These are phyloP conservation scores for Limosa lapponica DNA, from an alignment of 2,797 vertebrate genomes.

Conservation along the genomic window DNA sequence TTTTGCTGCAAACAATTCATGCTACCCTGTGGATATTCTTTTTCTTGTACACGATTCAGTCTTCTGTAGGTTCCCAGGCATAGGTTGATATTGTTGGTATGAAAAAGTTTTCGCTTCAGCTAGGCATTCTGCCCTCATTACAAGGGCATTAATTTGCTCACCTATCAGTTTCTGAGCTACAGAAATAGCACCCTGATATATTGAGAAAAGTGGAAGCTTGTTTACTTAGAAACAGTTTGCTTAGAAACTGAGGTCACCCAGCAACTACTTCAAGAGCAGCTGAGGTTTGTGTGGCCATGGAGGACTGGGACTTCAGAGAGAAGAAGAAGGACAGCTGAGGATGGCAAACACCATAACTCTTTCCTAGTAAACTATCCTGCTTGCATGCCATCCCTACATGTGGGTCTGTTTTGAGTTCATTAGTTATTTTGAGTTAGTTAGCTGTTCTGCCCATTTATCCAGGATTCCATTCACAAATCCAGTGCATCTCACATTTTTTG, in stretches of 20 bases:
- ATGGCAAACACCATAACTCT: neutral
- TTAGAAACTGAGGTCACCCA: neutral
- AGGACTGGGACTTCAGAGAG: neutral
- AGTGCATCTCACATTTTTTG: neutral
- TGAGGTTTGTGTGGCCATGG: neutral
- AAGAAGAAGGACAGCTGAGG: neutral
- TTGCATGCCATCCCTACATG: rapidly evolving
- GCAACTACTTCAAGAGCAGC: neutral
- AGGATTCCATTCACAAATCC: neutral
- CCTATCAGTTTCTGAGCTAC: neutral
- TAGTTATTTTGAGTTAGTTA: neutral
- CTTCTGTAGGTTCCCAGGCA: neutral
- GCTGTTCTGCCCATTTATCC: neutral
- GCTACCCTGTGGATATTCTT: neutral
- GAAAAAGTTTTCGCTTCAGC: neutral
- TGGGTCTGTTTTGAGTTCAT: neutral
- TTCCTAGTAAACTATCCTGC: neutral
- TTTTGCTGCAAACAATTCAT: neutral
- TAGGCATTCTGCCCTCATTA: neutral
- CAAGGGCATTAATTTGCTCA: neutral
- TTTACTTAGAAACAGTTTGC: neutral
- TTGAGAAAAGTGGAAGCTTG: neutral
- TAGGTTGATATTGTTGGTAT: neutral
- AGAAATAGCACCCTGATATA: neutral
- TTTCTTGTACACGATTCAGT: neutral